A percentile compares a stretch with the other conserved stretches of the same genome.
Evolutionary conservation across 2,888 invertebrate genomes (phyloP).

Genomic region (Heliconius ethilla): DNA sequence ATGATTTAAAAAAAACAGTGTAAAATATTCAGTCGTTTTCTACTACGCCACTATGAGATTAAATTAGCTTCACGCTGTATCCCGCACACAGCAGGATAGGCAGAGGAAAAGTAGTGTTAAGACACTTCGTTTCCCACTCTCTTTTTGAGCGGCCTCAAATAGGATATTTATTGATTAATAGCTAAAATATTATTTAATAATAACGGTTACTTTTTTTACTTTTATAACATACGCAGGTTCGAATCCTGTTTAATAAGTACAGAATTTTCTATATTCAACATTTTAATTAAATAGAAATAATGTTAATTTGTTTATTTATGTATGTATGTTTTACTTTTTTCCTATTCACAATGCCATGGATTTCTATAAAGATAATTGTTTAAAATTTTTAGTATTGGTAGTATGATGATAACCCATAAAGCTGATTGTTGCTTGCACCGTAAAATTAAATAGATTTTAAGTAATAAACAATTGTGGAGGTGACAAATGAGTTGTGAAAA

Average conservation of each 20-base stretch:
- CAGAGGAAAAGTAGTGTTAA: no score
- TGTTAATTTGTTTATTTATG: background rate
- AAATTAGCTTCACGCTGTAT: no score
- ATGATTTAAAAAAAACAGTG: background rate
- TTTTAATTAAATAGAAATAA: background rate
- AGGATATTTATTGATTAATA: background rate
- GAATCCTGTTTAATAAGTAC: background rate
- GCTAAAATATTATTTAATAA: background rate
- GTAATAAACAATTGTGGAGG: slow-evolving; percentile 34
- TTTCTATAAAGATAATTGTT: background rate
- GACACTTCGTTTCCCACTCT: no score
- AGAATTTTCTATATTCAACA: no score
- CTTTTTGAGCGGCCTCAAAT: no score
- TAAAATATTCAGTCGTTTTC: no score
- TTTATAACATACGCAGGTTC: background rate
- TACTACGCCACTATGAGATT: no score
- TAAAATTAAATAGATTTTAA: slow-evolving; percentile 33
- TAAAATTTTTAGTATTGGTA: background rate
- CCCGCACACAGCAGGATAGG: no score
- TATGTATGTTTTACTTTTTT: background rate
- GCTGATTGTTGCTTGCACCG: slow-evolving; percentile 32
- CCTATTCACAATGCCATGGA: background rate
- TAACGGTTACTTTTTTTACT: background rate
- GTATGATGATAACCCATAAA: slow-evolving; percentile 28
- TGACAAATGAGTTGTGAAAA: background rate